Evolutionary conservation across 2,888 invertebrate species (phyloP).

Genomic region (Eremobia ochroleuca): DNA sequence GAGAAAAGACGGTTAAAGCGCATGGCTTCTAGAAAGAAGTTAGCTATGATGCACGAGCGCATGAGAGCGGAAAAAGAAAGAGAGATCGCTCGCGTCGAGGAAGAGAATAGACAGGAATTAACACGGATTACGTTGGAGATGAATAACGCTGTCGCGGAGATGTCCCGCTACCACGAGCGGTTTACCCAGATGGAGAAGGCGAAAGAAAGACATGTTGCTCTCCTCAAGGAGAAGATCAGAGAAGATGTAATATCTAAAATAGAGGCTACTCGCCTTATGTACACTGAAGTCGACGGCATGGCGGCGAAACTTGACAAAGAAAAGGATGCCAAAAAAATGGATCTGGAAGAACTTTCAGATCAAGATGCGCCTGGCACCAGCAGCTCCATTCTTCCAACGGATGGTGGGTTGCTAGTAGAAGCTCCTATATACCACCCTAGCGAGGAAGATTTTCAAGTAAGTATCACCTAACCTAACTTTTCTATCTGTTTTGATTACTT

Average conservation of each 20-base stretch:
- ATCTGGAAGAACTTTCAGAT: background rate
- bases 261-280: slow-evolving; percentile 8
- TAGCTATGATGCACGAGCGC: background rate
- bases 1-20: background rate
- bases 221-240: background rate
- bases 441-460: slow-evolving; percentile 93
- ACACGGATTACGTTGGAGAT: background rate
- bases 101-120: background rate
- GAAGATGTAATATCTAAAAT: background rate
- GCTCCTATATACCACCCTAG: slow-evolving; percentile 96
- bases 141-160: background rate
- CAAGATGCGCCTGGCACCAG: slow-evolving; percentile 13
- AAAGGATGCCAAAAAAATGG: slow-evolving; percentile 28
- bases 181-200: background rate
- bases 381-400: background rate
- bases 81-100: background rate
- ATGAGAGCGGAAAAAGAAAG: slow-evolving; percentile 12
- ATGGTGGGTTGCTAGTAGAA: slow-evolving; percentile 88
- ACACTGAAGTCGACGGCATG: slow-evolving; percentile 23
- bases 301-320: slow-evolving; percentile 28
- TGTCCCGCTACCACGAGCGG: background rate
- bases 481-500: background rate
- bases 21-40: background rate
- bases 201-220: background rate
- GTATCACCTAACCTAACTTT: slow-evolving; percentile 28